Percentiles rank a stretch among this genome's conserved stretches.
These are phyloP conservation scores for Parotocinclus haroldoi DNA, from an alignment of 2,797 vertebrate genomes.

Conservation along the genomic window DNA sequence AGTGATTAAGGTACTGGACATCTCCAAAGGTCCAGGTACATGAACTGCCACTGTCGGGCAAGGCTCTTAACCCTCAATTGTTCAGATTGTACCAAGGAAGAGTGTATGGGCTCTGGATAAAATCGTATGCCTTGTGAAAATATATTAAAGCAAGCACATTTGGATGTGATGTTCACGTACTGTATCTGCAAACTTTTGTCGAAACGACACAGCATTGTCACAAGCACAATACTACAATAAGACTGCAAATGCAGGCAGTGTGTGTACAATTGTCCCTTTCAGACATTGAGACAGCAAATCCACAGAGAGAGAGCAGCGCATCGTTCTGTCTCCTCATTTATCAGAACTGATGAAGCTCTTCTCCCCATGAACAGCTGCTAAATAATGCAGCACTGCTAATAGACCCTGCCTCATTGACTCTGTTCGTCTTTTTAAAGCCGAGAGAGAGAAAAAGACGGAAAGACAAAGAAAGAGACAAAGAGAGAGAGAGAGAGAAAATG, in stretches of 20 bases:
- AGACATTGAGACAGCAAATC: not conserved
- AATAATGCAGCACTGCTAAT: constrained; percentile 35
- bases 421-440: not conserved
- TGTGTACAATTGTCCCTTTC: not conserved
- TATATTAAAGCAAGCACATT: no score
- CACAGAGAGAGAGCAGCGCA: not conserved
- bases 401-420: constrained; percentile 23
- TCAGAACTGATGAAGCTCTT: constrained; percentile 8
- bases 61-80: no score
- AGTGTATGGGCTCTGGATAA: no score
- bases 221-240: not conserved
- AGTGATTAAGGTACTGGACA: no score
- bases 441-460: constrained; percentile 10
- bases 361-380: constrained; percentile 22
- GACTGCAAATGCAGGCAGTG: not conserved
- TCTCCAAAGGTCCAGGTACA: no score
- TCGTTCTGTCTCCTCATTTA: not conserved
- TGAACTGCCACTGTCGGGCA: no score
- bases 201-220: no score
- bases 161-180: no score
- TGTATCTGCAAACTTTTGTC: no score
- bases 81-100: no score
- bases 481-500: constrained; percentile 13
- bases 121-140: no score
- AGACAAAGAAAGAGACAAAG: no score